Evolutionary conservation across 1,140 invertebrate genomes (phyloP), one percentile per base, ranked within the genome.

Genomic region (Berghia stephanieae): DNA sequence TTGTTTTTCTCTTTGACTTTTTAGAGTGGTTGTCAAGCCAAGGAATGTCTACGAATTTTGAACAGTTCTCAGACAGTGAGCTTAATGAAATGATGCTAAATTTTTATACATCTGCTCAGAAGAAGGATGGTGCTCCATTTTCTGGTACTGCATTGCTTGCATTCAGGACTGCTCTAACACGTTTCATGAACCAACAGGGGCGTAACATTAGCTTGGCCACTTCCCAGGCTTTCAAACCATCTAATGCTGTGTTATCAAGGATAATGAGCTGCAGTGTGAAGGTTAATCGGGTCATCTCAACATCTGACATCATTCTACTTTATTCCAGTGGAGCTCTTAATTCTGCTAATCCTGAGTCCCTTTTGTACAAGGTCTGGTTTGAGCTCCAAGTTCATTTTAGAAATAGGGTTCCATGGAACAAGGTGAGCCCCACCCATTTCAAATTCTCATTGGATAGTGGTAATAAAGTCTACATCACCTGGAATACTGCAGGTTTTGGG

Each of bases 361-460:
- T 80, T 44, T 43, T 80, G 36, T 55, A 60, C 55, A 80, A 80
- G 27, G 79, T 80, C 5, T 80, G 79, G 79, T 80, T 80, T 70
- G 79, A 80, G 34, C 49, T 80, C 13, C 79, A 80, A 71, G 52
- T 80, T n/a, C 70, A 80, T 40, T 80, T 80, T 52, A 52, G 79
- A 18, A 68, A 43, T 49, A 76, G 68, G 27, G 36, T 76, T 27
- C 60, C 67, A 42, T 76, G 74, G 74, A 76, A 63, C 42, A 66
- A 76, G 31, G 74, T 76, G 42, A 27, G 24, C 13, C 40, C 43
- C 21, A 63, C 67, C n/a, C 74, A 76, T 27, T 76, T 76, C 63
- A 67, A 67, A 34, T 76, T 76, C 44, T 76, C 74, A 13, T 63
- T 42, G 10, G 52, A 44, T 34, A 16, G 13, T 3, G 31, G 40